Evolutionary conservation across 2,113 vertebrate species (phyloP).

Genomic region (Helogale parvula): DNA sequence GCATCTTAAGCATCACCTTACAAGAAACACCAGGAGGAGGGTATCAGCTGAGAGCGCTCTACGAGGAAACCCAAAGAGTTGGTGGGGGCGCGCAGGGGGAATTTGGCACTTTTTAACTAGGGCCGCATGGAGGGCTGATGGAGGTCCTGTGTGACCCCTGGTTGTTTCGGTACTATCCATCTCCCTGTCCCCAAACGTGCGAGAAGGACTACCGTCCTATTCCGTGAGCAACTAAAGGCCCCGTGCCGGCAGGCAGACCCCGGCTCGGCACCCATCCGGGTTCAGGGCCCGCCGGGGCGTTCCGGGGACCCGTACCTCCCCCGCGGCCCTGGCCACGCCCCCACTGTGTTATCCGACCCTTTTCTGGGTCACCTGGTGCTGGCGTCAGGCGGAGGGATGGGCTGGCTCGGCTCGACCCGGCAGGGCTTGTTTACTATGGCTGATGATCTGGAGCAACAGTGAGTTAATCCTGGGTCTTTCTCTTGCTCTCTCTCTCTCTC

Average conservation of each 20-base stretch:
- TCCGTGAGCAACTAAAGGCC: neutral
- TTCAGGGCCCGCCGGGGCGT: neutral
- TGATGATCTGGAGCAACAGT: constrained; percentile 85
- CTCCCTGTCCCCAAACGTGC: neutral
- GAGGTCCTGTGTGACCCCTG: neutral
- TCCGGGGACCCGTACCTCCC: neutral
- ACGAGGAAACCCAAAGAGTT: neutral
- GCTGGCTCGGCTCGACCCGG: constrained; percentile 64
- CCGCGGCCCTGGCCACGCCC: constrained; percentile 53
- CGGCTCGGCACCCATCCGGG: neutral
- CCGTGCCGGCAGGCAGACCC: neutral
- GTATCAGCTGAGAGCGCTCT: neutral
- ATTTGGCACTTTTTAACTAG: neutral
- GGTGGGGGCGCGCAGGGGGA: too few species aligned
- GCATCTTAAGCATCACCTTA: neutral
- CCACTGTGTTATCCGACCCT: constrained; percentile 55
- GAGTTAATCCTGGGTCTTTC: constrained; percentile 75
- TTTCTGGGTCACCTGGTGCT: constrained; percentile 77
- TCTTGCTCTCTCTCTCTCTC: constrained; percentile 53
- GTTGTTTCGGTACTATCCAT: neutral
- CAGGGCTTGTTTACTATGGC: constrained; percentile 83
- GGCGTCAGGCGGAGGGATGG: constrained; percentile 71
- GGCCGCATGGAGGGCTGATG: neutral
- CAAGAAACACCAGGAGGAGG: neutral
- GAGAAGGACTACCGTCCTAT: neutral